Evolutionary conservation across 2,888 invertebrate species (phyloP).

Genomic region (Apomyelois bistriatella): DNA sequence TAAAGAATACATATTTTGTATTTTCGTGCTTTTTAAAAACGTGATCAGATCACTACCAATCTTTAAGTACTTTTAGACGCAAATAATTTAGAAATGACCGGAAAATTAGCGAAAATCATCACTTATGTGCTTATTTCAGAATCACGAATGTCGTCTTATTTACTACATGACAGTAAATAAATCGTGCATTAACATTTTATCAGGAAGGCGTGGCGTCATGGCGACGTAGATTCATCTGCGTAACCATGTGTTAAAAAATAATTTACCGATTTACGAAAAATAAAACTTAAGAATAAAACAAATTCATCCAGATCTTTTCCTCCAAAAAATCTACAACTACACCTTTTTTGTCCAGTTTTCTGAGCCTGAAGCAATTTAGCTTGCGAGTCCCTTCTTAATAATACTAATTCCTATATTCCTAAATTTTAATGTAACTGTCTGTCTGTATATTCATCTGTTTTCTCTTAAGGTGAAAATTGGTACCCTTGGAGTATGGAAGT

Average conservation of each 20-base stretch:
- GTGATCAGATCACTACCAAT: background rate
- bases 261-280: background rate
- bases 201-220: conserved; percentile 48
- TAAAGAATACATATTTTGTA: too few relatives aligned
- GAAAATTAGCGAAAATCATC: conserved; percentile 37
- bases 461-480: too few relatives aligned
- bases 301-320: too few relatives aligned
- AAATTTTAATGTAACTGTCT: too few relatives aligned
- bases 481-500: too few relatives aligned
- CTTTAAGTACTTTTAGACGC: background rate
- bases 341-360: too few relatives aligned
- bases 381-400: too few relatives aligned
- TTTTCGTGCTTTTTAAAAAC: background rate
- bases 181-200: conserved; percentile 51
- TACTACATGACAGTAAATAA: conserved; percentile 41
- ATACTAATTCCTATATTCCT: too few relatives aligned
- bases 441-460: too few relatives aligned
- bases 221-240: background rate
- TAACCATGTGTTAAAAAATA: background rate
- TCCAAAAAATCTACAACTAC: too few relatives aligned
- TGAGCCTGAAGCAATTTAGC: too few relatives aligned
- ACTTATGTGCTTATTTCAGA: conserved; percentile 50
- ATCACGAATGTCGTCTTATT: conserved; percentile 61
- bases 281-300: too few relatives aligned
- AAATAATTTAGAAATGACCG: conserved; percentile 12